Evolutionary conservation across 1,140 invertebrate genomes (phyloP).

Genomic region (Drosophila setifemur): DNA sequence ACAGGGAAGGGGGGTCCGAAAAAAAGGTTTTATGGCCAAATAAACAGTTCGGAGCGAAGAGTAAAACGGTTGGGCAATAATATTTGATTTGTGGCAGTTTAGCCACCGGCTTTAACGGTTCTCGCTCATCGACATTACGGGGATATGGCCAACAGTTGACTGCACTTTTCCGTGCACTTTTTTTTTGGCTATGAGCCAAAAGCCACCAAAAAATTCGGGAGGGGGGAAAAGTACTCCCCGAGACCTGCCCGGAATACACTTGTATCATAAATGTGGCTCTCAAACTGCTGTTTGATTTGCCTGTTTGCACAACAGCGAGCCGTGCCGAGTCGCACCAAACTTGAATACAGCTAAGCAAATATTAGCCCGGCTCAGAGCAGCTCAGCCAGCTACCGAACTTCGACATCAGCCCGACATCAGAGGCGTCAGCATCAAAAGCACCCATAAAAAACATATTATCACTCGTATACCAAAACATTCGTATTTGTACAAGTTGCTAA

Average conservation of each 20-base stretch:
- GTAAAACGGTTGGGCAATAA: conserved; percentile 50
- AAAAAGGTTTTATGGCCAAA: conserved; percentile 46
- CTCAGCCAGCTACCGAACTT: conserved; percentile 29
- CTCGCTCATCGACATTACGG: conserved; percentile 10
- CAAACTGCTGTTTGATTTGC: conserved; percentile 66
- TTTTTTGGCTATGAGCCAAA: too few relatives aligned
- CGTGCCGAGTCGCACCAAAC: conserved; percentile 49
- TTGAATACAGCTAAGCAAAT: conserved; percentile 75
- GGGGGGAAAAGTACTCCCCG: background rate
- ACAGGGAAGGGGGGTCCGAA: conserved; percentile 24
- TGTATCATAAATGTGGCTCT: conserved; percentile 57
- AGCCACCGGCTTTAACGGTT: conserved; percentile 11
- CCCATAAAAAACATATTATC: conserved; percentile 40
- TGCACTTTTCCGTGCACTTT: conserved; percentile 60
- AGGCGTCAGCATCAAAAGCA: conserved; percentile 11
- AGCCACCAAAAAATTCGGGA: conserved; percentile 18
- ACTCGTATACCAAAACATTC: conserved; percentile 40
- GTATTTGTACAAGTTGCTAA: conserved; percentile 41
- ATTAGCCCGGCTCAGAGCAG: conserved; percentile 62
- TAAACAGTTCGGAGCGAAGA: conserved; percentile 38
- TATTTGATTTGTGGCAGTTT: conserved; percentile 69
- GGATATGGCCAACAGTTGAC: conserved; percentile 51
- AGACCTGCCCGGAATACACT: conserved; percentile 25
- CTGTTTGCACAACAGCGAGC: conserved; percentile 61
- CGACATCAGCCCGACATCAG: conserved; percentile 1